Evolutionary conservation across 2,888 invertebrate species (phyloP), one percentile per base, ranked within the genome.

Genomic region (Drosophila borborema): DNA sequence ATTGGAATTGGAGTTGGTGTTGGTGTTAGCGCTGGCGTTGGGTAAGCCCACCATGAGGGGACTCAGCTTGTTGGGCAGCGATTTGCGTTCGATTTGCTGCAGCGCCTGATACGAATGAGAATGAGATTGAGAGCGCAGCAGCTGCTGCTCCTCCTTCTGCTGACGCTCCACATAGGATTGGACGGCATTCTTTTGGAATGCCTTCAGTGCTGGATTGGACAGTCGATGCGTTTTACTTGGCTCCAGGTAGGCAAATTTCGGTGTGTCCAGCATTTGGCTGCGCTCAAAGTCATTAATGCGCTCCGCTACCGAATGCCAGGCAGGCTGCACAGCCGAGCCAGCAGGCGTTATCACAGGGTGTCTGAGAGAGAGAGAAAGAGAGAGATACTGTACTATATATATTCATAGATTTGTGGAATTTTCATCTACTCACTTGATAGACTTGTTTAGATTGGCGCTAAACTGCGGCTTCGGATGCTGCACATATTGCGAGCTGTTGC

Each of bases 181-280:
- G 9, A 97, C 94, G 0, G 97, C 97, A 91, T 97, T 96, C 93
- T 97, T 97, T 90, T 97, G 97, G 72, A 96, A 96, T 16, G 96
- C 96, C 92, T 97, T 97, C 38, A 97, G 92, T 0, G 97, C 96
- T 10, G 96, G 94, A 91, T 95, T 95, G 36, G 96, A 95, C 40
- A 96, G 95, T 74, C 95, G 94, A 91, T 96, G 96, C 70, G 95
- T 95, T 91, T 96, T 96, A 58, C 95, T 96, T 2, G 96, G 96
- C 87, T 96, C 96, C 77, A 96, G 92, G 89, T 95, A 96, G 5
- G 95, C 95, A 89, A 95, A 96, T 80, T 95, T 88, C 36, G 86
- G 90, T 16, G 85, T 86, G 41, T 92, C 94, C 93, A 80, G 62
- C 71, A 77, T 40, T n/a, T 69, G 88, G 20, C 77, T 87, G 74